These are phyloP conservation scores for Mallotus villosus DNA, from an alignment of 2,797 vertebrate genomes.

Conservation along the genomic window DNA sequence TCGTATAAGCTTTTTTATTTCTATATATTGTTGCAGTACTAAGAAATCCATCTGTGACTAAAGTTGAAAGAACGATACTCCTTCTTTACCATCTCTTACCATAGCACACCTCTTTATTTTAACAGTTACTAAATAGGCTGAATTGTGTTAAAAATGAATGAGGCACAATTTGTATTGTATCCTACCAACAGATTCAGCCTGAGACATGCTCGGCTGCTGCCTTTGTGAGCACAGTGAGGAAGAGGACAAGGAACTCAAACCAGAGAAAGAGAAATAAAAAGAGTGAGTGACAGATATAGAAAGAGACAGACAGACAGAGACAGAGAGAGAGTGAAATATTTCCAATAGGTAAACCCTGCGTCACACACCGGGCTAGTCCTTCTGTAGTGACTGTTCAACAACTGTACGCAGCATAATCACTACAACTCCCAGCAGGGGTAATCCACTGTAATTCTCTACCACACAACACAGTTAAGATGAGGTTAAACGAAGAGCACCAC, in stretches of 20 bases:
- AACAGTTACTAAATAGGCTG: not conserved
- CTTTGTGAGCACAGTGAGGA: constrained; percentile 13
- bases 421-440: constrained; percentile 43
- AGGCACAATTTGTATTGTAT: not conserved
- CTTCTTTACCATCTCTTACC: not conserved
- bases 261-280: not conserved
- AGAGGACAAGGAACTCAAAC: constrained; percentile 6
- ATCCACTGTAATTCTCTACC: constrained; percentile 51
- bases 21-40: not conserved
- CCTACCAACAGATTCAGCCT: not conserved
- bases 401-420: constrained; percentile 31
- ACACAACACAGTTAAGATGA: constrained; percentile 42
- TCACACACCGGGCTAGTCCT: constrained; percentile 12
- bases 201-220: not conserved
- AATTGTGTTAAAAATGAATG: not conserved
- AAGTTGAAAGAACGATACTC: not conserved
- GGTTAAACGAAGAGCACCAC: constrained; percentile 54
- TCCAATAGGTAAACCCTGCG: not conserved
- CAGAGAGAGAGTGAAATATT: constrained; percentile 1
- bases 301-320: not conserved
- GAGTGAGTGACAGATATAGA: not conserved
- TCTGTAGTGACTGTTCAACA: constrained; percentile 28
- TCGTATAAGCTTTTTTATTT: not conserved
- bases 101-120: not conserved
- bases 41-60: not conserved